Base-by-base conservation (phyloP, 2,113 vertebrate species). In the Labrus mixtus region DNA sequence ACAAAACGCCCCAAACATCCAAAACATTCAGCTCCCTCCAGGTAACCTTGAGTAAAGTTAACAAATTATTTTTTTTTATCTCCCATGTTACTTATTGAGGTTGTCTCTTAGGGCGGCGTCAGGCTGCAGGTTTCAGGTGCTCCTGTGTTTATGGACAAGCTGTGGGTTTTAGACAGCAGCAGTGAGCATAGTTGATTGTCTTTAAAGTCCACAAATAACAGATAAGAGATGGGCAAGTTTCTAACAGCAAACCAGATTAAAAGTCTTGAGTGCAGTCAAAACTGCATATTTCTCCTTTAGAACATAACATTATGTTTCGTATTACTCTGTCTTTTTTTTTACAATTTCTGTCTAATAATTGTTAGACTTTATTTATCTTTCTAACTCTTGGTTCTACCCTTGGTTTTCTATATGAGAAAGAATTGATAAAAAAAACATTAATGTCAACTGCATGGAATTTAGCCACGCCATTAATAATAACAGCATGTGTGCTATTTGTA, bases 11-110 rank as follows among this genome's bases (percentile, higher is more conserved):
- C 95, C 96, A 78, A 97, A 96, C 86, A 95, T 98, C 91, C 97
- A 97, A 90, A 98, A 97, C 91, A 96, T 98, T 89, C 97, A 97
- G 85, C 96, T 98, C 64, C 96, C 97, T 17, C 95, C 97, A 96
- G 97, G 97, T 98, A 95, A 86, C 43, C 7, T 10, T 8, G 17
- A 33, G n/a, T 37, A 25, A 41, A 55, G 9, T 11, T 25, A 4
- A 20, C 9, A 33, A 10, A 17, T 10, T 62, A 6, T 3, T 1
- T 33, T 33, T 33, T 33, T 29, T 5, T 10, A 25, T 19, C 79
- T 19, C 16, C 5, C 6, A 45, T 17, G 16, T 51, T 36, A 39
- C 20, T 16, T 46, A 3, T 17, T 17, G 17, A 4, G 23, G 11
- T 39, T 29, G 6, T 11, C 10, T 46, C 23, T 55, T 3, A 19